A percentile compares a stretch with the other conserved stretches of the same genome.
phyloP scores from a whole-genome alignment of 2,113 vertebrate species.

The Pangasianodon hypophthalmus region DNA sequence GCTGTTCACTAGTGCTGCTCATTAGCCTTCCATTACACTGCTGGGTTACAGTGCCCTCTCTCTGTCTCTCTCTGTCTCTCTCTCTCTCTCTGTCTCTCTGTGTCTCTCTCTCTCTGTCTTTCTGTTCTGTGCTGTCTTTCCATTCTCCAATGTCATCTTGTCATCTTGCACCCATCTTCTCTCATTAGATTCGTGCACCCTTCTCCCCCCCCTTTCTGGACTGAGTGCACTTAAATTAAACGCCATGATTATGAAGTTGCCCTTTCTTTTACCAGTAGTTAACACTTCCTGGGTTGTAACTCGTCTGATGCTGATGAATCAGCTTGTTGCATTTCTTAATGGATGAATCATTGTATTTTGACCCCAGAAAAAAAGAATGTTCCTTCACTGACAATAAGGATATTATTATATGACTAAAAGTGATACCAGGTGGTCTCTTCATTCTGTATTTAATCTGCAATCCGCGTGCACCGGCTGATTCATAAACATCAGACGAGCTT shows the following conservation, averaged over 20 bases:
- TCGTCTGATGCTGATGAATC: not conserved
- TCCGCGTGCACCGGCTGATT: not conserved
- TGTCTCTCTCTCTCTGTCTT: not conserved
- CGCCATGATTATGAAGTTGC: not conserved
- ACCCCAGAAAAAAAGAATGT: not conserved
- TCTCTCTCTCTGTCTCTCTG: not conserved
- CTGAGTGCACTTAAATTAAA: not conserved
- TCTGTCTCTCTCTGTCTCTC: not conserved
- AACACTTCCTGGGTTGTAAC: not conserved
- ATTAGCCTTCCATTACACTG: constrained; percentile 9
- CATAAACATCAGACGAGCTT: not conserved
- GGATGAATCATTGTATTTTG: not conserved
- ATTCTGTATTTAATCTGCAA: not conserved
- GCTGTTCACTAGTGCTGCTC: not conserved
- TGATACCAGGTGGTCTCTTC: not conserved
- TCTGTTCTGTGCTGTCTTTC: not conserved
- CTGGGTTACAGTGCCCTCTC: not conserved
- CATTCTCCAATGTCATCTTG: not conserved
- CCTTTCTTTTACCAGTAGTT: not conserved
- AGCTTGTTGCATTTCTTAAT: not conserved
- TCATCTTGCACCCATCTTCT: not conserved
- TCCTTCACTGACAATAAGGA: not conserved
- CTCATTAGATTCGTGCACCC: no score
- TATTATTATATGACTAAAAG: not conserved
- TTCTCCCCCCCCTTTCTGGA: not conserved